Evolutionary conservation across 2,113 vertebrate genomes (phyloP).

Genomic region (Gymnobelideus leadbeateri): DNA sequence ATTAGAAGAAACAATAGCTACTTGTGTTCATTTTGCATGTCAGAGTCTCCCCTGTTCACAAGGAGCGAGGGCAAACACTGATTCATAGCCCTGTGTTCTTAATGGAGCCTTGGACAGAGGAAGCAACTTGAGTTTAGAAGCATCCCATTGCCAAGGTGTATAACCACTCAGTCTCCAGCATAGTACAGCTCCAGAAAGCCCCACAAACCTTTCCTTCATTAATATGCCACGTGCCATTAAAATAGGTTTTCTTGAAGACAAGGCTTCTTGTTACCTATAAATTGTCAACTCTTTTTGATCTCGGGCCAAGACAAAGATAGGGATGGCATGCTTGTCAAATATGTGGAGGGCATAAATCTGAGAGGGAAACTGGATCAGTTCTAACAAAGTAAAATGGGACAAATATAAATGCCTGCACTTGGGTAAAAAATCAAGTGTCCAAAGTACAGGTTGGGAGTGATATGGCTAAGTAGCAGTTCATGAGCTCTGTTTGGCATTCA

Average conservation of each 20-base stretch:
- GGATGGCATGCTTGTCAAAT: not conserved
- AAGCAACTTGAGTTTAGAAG: not conserved
- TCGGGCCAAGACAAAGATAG: not conserved
- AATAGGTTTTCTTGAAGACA: not conserved
- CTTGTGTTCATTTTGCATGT: rapidly evolving
- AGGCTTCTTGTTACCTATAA: not conserved
- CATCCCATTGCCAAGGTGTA: not conserved
- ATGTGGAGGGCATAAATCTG: not conserved
- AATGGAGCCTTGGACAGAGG: rapidly evolving
- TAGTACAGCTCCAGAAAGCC: not conserved
- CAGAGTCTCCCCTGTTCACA: not conserved
- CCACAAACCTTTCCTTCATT: not conserved
- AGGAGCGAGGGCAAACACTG: not conserved
- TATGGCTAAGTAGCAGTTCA: not conserved
- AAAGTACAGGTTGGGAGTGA: not conserved
- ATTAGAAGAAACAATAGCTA: slow-evolving; percentile 3
- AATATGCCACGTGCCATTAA: not conserved
- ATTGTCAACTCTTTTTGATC: not conserved
- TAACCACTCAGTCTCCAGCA: not conserved
- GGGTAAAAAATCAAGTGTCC: not conserved
- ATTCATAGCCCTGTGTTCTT: not conserved
- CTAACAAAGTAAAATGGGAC: not conserved
- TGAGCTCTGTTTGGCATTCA: not conserved
- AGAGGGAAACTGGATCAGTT: not conserved
- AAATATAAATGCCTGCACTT: not conserved